Percentiles rank a stretch among this genome's conserved stretches.
Evolutionary conservation across 2,113 vertebrate genomes (phyloP).

Genomic region (Lichenostomus cassidix): DNA sequence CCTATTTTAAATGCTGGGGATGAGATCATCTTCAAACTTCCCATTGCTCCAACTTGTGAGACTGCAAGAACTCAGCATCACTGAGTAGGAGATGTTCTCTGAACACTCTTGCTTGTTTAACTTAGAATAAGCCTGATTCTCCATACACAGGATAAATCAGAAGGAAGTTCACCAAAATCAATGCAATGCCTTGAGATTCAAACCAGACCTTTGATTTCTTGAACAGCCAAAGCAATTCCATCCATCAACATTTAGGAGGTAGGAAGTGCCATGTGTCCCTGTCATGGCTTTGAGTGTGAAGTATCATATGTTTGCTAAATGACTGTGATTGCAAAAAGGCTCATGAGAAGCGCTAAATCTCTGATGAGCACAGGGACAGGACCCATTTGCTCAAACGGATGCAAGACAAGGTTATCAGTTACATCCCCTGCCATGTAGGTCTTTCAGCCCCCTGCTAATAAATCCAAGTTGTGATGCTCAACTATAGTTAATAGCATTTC

Average conservation of each 20-base stretch:
- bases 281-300: background rate
- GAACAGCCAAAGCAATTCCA: background rate
- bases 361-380: background rate
- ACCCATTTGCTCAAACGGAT: background rate
- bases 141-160: background rate
- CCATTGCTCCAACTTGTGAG: background rate
- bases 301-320: constrained; percentile 51
- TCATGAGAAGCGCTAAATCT: background rate
- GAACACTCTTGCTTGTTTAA: background rate
- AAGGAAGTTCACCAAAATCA: background rate
- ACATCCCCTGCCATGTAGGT: constrained; percentile 7
- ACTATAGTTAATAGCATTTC: constrained; percentile 39
- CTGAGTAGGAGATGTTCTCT: background rate
- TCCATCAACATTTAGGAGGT: background rate
- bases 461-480: constrained; percentile 22
- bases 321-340: constrained; percentile 34
- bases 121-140: background rate
- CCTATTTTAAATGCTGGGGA: background rate
- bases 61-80: background rate
- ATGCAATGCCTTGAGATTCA: rapidly evolving
- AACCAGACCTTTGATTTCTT: background rate
- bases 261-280: background rate
- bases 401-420: constrained; percentile 43
- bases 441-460: constrained; percentile 17
- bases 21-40: background rate